Evolutionary conservation across 1,140 invertebrate species (phyloP).

Genomic region (Sycobia sp.): DNA sequence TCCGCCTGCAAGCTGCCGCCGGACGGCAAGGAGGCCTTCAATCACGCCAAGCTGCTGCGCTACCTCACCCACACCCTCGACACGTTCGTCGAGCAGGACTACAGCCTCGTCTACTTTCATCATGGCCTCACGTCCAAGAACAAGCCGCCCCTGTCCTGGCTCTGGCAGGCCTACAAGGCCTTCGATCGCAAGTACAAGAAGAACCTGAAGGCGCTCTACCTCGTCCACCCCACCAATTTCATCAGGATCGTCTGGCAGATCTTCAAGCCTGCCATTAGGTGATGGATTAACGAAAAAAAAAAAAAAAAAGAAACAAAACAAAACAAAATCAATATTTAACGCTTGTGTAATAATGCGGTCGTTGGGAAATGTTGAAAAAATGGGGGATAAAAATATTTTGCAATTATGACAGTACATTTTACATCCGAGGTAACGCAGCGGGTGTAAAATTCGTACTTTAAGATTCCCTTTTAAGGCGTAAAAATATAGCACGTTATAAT

Average conservation of each 20-base stretch:
- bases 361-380: too few relatives aligned
- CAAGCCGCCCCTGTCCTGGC: conserved; percentile 93
- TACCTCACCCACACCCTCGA: conserved; percentile 95
- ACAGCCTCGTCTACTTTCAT: conserved; percentile 99
- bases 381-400: too few relatives aligned
- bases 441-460: too few relatives aligned
- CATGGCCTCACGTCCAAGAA: conserved; percentile 96
- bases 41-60: conserved; percentile 82
- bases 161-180: conserved; percentile 97
- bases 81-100: conserved; percentile 98
- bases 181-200: conserved; percentile 99
- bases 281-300: too few relatives aligned
- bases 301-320: too few relatives aligned
- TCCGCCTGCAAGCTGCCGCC: conserved; percentile 92
- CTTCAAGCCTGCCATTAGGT: conserved; percentile 92
- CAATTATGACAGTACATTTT: too few relatives aligned
- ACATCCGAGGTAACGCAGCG: too few relatives aligned
- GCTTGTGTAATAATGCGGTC: too few relatives aligned
- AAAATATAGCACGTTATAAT: too few relatives aligned
- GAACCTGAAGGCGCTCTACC: conserved; percentile 96
- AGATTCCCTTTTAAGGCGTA: too few relatives aligned
- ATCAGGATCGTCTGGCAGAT: conserved; percentile 95
- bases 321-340: too few relatives aligned
- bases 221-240: conserved; percentile 98
- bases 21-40: conserved; percentile 73